Percentiles rank a stretch among this genome's conserved stretches.
phyloP scores from a whole-genome alignment of 2,113 vertebrate genomes.

The Antechinus stuartii region DNA sequence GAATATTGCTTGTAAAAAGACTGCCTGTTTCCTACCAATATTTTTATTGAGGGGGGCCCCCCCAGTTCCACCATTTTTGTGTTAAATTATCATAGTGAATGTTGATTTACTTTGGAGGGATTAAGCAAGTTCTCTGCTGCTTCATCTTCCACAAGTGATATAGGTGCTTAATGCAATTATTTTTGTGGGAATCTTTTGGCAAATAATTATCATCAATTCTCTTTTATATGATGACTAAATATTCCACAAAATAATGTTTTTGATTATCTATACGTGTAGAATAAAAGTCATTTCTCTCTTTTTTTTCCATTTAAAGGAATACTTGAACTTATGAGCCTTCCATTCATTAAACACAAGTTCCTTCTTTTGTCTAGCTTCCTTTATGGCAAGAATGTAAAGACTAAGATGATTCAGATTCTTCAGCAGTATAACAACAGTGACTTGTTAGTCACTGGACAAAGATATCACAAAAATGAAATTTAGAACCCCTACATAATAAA shows the following conservation, averaged over 20 bases:
- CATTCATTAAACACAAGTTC: background rate
- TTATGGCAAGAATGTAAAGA: background rate
- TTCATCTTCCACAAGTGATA: background rate
- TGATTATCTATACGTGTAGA: background rate
- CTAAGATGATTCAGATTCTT: background rate
- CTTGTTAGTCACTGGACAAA: background rate
- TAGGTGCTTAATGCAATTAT: background rate
- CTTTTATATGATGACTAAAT: background rate
- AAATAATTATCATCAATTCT: background rate
- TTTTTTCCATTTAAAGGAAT: background rate
- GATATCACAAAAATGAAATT: background rate
- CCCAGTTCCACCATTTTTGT: background rate
- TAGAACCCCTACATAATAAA: background rate
- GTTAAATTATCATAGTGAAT: background rate
- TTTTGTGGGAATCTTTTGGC: background rate
- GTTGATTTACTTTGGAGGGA: background rate
- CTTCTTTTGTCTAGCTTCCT: background rate
- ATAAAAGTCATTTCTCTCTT: background rate
- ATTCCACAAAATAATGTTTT: background rate
- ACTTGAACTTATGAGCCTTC: background rate
- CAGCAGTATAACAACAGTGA: background rate
- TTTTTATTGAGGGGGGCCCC: background rate
- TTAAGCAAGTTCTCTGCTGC: background rate
- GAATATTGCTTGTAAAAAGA: background rate
- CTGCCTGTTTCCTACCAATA: background rate